These are phyloP conservation scores for Oplegnathus fasciatus DNA, from an alignment of 2,113 vertebrate genomes.

Conservation along the genomic window DNA sequence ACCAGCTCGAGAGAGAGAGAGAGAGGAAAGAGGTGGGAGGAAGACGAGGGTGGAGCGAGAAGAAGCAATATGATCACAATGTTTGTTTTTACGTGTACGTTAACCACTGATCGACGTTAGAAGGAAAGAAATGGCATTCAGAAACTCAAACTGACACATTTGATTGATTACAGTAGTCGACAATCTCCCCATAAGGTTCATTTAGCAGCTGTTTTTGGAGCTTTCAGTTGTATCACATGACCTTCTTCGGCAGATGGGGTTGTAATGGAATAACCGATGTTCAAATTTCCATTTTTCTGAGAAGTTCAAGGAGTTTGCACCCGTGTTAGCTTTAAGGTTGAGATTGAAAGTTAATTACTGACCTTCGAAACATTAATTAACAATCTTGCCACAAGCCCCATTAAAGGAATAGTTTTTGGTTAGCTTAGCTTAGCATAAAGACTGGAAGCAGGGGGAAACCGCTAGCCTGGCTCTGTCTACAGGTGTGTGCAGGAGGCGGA, in stretches of 20 bases:
- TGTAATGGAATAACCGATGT: not conserved
- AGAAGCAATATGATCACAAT: constrained; percentile 27
- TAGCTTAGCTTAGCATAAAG: not conserved
- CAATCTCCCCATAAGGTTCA: not conserved
- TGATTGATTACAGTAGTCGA: not conserved
- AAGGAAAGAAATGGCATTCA: too few relatives aligned
- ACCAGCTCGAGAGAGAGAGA: constrained; percentile 17
- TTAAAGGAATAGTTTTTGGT: too few relatives aligned
- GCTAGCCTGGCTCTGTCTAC: not conserved
- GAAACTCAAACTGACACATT: too few relatives aligned
- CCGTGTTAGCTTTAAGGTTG: not conserved
- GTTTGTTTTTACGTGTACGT: constrained; percentile 41
- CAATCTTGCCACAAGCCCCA: too few relatives aligned
- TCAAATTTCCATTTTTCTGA: not conserved
- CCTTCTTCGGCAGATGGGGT: not conserved
- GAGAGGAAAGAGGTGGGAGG: constrained; percentile 54
- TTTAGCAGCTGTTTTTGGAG: not conserved
- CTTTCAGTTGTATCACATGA: constrained; percentile 1
- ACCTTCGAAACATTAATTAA: not conserved
- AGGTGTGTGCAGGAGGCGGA: not conserved
- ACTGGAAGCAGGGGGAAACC: not conserved
- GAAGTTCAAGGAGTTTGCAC: not conserved
- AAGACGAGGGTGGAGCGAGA: constrained; percentile 33
- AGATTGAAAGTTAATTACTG: not conserved
- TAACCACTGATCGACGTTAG: constrained; percentile 30